These are phyloP conservation scores for Drosophila paulistorum DNA, from an alignment of 1,140 invertebrate genomes.

Conservation along the genomic window DNA sequence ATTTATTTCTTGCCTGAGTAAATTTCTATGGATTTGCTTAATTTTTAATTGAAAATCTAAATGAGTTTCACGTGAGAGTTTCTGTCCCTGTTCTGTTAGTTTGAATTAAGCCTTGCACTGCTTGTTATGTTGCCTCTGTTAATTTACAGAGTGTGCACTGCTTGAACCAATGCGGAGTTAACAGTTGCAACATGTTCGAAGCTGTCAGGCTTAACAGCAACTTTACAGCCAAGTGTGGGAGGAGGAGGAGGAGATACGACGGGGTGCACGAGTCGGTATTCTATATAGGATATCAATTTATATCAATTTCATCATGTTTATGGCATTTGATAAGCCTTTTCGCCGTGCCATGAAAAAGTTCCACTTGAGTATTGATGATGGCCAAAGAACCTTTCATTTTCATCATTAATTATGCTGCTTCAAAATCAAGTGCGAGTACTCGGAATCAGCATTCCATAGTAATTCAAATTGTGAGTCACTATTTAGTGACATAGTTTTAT, in stretches of 20 bases:
- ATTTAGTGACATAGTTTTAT: constrained; percentile 39
- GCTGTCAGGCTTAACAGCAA: constrained; percentile 29
- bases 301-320: constrained; percentile 24
- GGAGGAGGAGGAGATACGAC: too few species aligned
- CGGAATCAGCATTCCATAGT: constrained; percentile 1
- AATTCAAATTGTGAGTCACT: constrained; percentile 46
- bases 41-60: too few species aligned
- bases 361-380: background rate
- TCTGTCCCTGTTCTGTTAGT: background rate
- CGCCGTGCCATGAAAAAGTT: constrained; percentile 27
- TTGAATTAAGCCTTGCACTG: background rate
- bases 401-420: constrained; percentile 31
- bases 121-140: constrained; percentile 10
- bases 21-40: too few species aligned
- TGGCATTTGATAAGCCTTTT: constrained; percentile 11
- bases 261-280: background rate
- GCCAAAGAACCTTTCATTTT: constrained; percentile 15
- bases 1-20: too few species aligned
- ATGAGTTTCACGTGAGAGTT: too few species aligned
- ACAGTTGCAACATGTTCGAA: constrained; percentile 51
- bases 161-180: constrained; percentile 17
- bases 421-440: background rate
- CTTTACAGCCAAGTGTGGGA: background rate
- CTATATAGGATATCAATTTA: constrained; percentile 11
- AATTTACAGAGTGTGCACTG: constrained; percentile 26